Conservation (phyloP, 2,797 vertebrate genomes). For the Rhadinocentrus ornatus region DNA sequence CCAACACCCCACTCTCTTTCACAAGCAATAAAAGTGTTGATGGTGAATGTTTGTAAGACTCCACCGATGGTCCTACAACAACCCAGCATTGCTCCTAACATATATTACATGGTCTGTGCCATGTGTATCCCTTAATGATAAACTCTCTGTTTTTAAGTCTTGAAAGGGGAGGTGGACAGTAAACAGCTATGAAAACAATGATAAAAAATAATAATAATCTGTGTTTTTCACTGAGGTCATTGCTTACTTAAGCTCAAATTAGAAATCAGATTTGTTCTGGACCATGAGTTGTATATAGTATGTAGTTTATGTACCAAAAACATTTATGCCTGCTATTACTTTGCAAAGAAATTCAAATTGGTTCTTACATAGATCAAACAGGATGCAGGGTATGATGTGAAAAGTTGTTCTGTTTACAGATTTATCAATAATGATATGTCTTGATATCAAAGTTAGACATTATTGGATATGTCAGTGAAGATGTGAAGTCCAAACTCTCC, state of each 20-base stretch:
- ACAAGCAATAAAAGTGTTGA: conserved; percentile 59
- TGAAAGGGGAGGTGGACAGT: conserved; percentile 21
- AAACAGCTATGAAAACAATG: conserved; percentile 33
- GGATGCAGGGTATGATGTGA: neutral
- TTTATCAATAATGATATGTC: neutral
- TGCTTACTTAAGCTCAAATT: conserved; percentile 55
- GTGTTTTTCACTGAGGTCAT: conserved; percentile 46
- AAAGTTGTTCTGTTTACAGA: neutral
- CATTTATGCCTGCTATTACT: conserved; percentile 9
- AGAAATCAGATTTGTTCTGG: conserved; percentile 55
- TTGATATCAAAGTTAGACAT: neutral
- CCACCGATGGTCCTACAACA: conserved; percentile 56
- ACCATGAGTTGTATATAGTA: conserved; percentile 46
- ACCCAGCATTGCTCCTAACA: conserved; percentile 58
- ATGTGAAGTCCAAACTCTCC: neutral
- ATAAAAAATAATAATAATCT: conserved; percentile 12
- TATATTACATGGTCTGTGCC: conserved; percentile 71
- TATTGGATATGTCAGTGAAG: neutral
- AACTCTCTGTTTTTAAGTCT: conserved; percentile 50
- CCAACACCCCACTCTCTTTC: conserved; percentile 46
- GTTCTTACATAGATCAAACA: neutral
- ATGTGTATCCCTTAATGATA: conserved; percentile 59
- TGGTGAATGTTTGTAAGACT: conserved; percentile 47
- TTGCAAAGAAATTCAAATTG: neutral
- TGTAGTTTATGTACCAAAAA: conserved; percentile 25